Conservation (phyloP, 2,888 invertebrate genomes). For the Lithophane leautieri region DNA sequence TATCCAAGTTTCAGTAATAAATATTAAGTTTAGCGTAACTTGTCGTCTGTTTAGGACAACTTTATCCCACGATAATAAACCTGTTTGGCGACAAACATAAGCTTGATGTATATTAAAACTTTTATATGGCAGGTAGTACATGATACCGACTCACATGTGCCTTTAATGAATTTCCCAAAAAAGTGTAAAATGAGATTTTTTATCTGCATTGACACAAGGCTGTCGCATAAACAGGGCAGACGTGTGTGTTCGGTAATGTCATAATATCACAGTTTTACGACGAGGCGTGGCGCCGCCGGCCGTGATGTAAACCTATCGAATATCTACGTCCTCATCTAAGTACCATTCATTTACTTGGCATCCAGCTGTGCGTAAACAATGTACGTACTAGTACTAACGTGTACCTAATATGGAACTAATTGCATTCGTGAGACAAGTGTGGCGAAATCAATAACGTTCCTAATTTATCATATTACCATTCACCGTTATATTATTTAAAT, state of each 20-base stretch:
- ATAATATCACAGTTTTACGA: slow-evolving; percentile 64
- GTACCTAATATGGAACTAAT: slow-evolving; percentile 46
- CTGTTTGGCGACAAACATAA: slow-evolving; percentile 16
- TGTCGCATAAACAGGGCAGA: slow-evolving; percentile 42
- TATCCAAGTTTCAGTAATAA: slow-evolving; percentile 49
- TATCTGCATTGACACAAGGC: slow-evolving; percentile 58
- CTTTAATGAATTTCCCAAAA: slow-evolving; percentile 42
- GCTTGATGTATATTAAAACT: slow-evolving; percentile 15
- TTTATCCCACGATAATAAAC: slow-evolving; percentile 26
- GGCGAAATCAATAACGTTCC: slow-evolving; percentile 42
- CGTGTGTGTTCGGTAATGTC: slow-evolving; percentile 59
- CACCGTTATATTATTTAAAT: slow-evolving; percentile 39
- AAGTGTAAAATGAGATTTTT: slow-evolving; percentile 58
- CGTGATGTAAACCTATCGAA: slow-evolving; percentile 53
- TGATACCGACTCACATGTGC: slow-evolving; percentile 10
- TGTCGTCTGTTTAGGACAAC: slow-evolving; percentile 16
- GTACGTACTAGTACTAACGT: slow-evolving; percentile 24
- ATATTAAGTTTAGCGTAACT: slow-evolving; percentile 34
- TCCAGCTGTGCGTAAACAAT: slow-evolving; percentile 65
- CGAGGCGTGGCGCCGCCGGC: slow-evolving; percentile 48
- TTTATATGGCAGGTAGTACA: neutral
- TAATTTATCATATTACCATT: slow-evolving; percentile 30
- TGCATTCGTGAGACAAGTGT: slow-evolving; percentile 51
- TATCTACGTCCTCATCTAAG: slow-evolving; percentile 54
- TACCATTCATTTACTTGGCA: slow-evolving; percentile 58